These are phyloP conservation scores for Chionomys nivalis DNA, from an alignment of 2,113 vertebrate species.

Conservation along the genomic window DNA sequence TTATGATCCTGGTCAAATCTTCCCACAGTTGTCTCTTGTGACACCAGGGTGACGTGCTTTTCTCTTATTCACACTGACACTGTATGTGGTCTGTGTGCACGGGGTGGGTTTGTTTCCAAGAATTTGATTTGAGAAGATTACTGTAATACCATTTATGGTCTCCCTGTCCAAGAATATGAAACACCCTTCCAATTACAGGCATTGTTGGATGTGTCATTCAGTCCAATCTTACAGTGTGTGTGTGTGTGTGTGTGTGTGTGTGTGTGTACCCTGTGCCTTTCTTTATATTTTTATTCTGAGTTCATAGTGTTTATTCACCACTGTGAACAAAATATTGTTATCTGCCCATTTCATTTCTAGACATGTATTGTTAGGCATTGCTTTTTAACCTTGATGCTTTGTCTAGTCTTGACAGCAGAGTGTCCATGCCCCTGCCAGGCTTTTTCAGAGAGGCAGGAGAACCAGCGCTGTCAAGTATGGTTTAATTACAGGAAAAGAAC, in stretches of 20 bases:
- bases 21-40: background rate
- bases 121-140: constrained; percentile 41
- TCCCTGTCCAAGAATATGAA: background rate
- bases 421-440: background rate
- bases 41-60: background rate
- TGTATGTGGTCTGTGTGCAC: background rate
- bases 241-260: no score
- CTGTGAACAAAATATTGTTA: constrained; percentile 29
- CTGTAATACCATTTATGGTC: constrained; percentile 12
- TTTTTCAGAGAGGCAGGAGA: constrained; percentile 35
- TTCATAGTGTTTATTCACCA: background rate
- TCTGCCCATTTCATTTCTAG: constrained; percentile 39
- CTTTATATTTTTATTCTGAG: constrained; percentile 31
- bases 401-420: background rate
- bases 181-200: background rate
- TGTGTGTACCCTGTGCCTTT: background rate
- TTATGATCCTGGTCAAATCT: background rate
- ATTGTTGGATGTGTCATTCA: background rate
- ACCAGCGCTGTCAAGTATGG: background rate
- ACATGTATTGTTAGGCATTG: background rate
- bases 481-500: background rate
- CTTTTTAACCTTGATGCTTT: constrained; percentile 23
- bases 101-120: background rate
- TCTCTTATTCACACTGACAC: background rate
- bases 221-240: background rate